Base-by-base conservation (phyloP, 2,888 invertebrate species). In the Hypercompe scribonia region DNA sequence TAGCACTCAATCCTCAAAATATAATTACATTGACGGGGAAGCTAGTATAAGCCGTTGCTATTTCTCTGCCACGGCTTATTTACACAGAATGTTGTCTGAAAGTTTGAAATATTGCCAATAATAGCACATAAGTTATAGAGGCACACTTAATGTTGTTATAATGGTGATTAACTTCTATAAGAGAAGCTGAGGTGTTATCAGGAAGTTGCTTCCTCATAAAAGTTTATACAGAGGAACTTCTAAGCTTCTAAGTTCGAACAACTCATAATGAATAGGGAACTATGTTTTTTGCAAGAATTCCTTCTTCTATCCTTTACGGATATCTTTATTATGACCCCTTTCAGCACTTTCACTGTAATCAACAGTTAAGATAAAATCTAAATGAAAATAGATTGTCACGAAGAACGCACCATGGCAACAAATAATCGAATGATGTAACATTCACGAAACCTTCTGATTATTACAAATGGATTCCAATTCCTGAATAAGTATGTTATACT, bases 131-230 rank as follows among this genome's bases (percentile, higher is more conserved):
- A 74, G 33, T 36, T 36, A 61, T 68, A 67, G 36, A 13, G 21
- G 24, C 54, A 33, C 67, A 68, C 18, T 7, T 74, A 66, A 83
- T 70, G 76, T 78, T 69, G 61, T 68, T 77, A 46, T 61, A 65
- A 65, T 80, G 77, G 74, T 70, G 67, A 78, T 82, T 74, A 82
- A 84, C 70, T 78, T 74, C 46, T 69, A 31, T 31, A 54, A 77
- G 71, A 28, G 76, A 75, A 79, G 76, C 79, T 76, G 31, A 33
- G 66, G 65, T 65, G 70, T 63, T 66, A 28, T 31, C 2, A 61
- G 7, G 15, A 75, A 76, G 69, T 76, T 67, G 54, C 58, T 61
- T 67, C 74, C 65, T 68, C 71, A 72, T 72, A 70, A 70, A 70
- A 74, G 65, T 61, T 65, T 75, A 69, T 21, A 46, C 65, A 61